These are phyloP conservation scores for Phragmatobia fuliginosa DNA, from an alignment of 2,888 invertebrate genomes.

Conservation along the genomic window DNA sequence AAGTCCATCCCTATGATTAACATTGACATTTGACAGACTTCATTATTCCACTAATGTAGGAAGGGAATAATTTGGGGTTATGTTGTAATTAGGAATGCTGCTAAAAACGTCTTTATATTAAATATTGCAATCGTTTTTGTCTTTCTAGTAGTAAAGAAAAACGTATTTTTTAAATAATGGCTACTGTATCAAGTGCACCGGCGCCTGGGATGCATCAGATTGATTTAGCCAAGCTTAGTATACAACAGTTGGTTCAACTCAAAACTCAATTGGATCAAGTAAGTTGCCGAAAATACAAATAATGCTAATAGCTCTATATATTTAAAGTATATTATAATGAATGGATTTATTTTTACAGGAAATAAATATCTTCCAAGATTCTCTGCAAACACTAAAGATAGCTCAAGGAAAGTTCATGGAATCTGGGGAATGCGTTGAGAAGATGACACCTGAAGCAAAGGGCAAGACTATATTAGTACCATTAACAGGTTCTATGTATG, in stretches of 20 bases:
- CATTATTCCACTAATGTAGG: background rate
- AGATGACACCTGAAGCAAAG: conserved; percentile 91
- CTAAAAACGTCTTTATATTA: conserved; percentile 29
- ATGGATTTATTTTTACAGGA: conserved; percentile 85
- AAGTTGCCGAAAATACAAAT: conserved; percentile 19
- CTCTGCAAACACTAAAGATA: conserved; percentile 94
- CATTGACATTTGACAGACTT: conserved; percentile 8
- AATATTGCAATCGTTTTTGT: conserved; percentile 21
- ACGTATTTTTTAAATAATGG: conserved; percentile 76
- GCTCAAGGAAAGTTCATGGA: conserved; percentile 96
- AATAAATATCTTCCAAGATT: conserved; percentile 95
- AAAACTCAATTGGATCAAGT: conserved; percentile 96
- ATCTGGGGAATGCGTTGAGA: conserved; percentile 94
- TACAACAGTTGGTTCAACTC: conserved; percentile 93
- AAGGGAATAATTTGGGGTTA: conserved; percentile 43
- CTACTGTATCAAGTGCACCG: conserved; percentile 87
- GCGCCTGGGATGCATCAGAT: conserved; percentile 91
- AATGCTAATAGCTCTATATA: background rate
- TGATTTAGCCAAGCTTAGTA: conserved; percentile 92
- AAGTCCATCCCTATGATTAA: background rate
- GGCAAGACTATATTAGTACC: conserved; percentile 97
- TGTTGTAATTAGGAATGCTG: conserved; percentile 28
- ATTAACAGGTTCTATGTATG: conserved; percentile 98
- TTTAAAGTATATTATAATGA: background rate
- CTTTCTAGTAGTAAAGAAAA: conserved; percentile 31